phyloP scores from a whole-genome alignment of 92 coral and sea anemone genomes.

The Zoanthus sociatus region DNA sequence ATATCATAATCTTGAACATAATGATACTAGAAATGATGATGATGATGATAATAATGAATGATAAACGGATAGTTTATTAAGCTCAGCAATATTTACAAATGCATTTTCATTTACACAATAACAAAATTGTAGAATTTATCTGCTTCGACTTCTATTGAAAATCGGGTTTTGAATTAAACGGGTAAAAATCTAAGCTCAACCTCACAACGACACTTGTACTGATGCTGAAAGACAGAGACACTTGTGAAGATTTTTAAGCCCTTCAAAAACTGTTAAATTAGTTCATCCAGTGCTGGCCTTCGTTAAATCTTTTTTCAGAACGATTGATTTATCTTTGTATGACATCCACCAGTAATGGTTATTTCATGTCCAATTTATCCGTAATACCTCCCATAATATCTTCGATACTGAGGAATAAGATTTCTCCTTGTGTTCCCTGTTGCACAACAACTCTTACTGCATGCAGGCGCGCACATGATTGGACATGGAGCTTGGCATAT shows the following conservation, averaged over 20 bases:
- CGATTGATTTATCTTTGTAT: background rate
- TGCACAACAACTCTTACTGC: slow-evolving; percentile 57
- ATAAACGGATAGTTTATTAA: too few species aligned
- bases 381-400: slow-evolving; percentile 9
- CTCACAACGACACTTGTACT: too few species aligned
- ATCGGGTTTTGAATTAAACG: too few species aligned
- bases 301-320: background rate
- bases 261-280: background rate
- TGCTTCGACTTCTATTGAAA: too few species aligned
- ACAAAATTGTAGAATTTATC: too few species aligned
- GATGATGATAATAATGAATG: too few species aligned
- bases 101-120: too few species aligned
- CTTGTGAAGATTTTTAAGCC: background rate
- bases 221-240: too few species aligned
- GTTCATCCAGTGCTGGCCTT: background rate
- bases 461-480: slow-evolving; percentile 57
- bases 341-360: background rate
- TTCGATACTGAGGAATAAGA: slow-evolving; percentile 6
- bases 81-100: too few species aligned
- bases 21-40: too few species aligned
- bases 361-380: background rate
- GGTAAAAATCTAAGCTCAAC: too few species aligned
- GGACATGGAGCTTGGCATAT: slow-evolving; percentile 50
- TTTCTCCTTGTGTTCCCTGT: slow-evolving; percentile 30
- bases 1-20: too few species aligned